A percentile compares a stretch with the other conserved stretches of the same genome.
These are phyloP conservation scores for Cataglyphis altisquamis DNA, from an alignment of 2,888 invertebrate species.

Conservation along the genomic window DNA sequence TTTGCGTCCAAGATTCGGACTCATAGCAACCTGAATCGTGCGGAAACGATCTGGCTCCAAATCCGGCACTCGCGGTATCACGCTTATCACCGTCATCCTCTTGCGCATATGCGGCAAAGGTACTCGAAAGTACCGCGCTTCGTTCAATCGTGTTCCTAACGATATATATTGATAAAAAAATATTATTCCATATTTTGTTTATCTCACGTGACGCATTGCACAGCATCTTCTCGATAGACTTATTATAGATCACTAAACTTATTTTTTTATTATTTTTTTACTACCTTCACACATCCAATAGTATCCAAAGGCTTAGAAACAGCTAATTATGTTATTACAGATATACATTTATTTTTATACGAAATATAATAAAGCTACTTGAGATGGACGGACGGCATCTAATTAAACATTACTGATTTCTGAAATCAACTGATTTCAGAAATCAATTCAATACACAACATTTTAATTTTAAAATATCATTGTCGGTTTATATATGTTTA, in stretches of 20 bases:
- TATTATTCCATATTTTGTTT: not conserved
- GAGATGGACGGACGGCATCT: not conserved
- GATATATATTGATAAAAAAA: not conserved
- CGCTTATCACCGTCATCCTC: conserved; percentile 72
- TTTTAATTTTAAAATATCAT: conserved; percentile 1
- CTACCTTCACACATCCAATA: too few species aligned
- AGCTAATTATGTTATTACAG: not conserved
- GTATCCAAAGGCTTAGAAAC: not conserved
- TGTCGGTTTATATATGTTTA: not conserved
- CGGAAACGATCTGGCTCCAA: conserved; percentile 21
- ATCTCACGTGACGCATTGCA: not conserved
- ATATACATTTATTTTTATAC: not conserved
- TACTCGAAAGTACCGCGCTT: conserved; percentile 73
- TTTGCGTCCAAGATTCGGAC: conserved; percentile 22
- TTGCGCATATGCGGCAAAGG: conserved; percentile 73
- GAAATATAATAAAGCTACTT: not conserved
- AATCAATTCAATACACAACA: conserved; percentile 10
- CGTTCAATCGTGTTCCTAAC: conserved; percentile 77
- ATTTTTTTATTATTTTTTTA: too few species aligned
- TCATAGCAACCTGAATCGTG: conserved; percentile 47
- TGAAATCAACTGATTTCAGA: not conserved
- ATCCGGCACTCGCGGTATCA: conserved; percentile 65
- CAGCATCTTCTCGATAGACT: not conserved
- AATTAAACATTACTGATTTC: not conserved
- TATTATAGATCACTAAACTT: too few species aligned